phyloP scores from a whole-genome alignment of 2,797 vertebrate genomes.

The Salarias fasciatus region DNA sequence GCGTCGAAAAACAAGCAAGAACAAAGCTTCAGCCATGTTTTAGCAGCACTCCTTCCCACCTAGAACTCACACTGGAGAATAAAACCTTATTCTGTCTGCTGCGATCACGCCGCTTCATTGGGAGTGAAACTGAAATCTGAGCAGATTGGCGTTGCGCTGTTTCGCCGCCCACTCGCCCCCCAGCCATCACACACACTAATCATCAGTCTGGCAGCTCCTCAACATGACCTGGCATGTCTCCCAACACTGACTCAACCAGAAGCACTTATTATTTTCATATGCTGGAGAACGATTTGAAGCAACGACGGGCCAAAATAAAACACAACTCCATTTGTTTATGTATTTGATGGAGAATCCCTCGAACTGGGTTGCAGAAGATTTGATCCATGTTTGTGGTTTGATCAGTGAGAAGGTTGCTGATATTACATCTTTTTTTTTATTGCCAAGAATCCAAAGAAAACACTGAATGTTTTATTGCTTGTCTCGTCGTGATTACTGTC shows the following conservation, averaged over 20 bases:
- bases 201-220: conserved; percentile 16
- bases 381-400: no score
- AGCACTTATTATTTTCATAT: conserved; percentile 26
- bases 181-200: conserved; percentile 23
- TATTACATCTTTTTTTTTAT: no score
- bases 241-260: conserved; percentile 34
- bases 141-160: conserved; percentile 23
- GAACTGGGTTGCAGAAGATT: neutral
- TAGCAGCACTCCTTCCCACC: neutral
- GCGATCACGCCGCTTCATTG: no score
- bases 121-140: no score
- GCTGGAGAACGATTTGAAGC: neutral
- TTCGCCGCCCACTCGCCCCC: conserved; percentile 25
- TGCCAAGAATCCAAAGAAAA: no score
- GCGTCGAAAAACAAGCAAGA: conserved; percentile 11
- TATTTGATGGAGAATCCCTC: neutral
- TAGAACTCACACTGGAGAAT: neutral
- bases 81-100: no score
- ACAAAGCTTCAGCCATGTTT: conserved; percentile 6
- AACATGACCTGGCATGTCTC: conserved; percentile 58
- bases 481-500: no score
- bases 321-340: neutral
- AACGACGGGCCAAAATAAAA: conserved; percentile 8
- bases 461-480: no score
- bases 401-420: no score